phyloP scores from a whole-genome alignment of 2,888 invertebrate species.

The Electrophaes corylata region DNA sequence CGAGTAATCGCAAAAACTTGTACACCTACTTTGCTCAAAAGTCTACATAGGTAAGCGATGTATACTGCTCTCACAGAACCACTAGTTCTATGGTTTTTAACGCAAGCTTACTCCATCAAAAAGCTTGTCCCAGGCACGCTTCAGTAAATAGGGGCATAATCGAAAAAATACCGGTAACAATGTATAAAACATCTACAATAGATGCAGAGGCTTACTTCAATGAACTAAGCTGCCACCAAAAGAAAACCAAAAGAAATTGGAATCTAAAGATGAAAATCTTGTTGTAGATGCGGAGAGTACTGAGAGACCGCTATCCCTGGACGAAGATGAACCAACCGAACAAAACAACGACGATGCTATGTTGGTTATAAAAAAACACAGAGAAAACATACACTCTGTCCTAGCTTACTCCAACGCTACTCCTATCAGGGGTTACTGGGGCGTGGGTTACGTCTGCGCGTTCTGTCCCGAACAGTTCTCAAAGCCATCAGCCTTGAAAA shows the following conservation, averaged over 20 bases:
- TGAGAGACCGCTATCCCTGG: neutral
- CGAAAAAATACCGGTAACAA: too few relatives aligned
- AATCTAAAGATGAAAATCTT: constrained; percentile 30
- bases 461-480: constrained; percentile 43
- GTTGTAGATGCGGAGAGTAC: constrained; percentile 39
- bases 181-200: too few relatives aligned
- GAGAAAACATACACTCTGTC: constrained; percentile 14
- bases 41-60: too few relatives aligned
- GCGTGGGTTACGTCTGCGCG: constrained; percentile 44
- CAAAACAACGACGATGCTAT: neutral
- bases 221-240: neutral
- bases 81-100: too few relatives aligned
- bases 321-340: neutral
- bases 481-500: constrained; percentile 42
- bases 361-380: constrained; percentile 44
- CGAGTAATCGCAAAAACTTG: too few relatives aligned
- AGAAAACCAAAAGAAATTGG: neutral
- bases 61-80: too few relatives aligned
- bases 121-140: too few relatives aligned
- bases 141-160: too few relatives aligned
- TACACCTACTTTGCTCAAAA: too few relatives aligned
- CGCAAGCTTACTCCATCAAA: too few relatives aligned
- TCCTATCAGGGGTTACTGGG: constrained; percentile 43
- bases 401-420: constrained; percentile 47
- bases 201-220: neutral